Evolutionary conservation across 1,140 invertebrate species (phyloP), one percentile per base, ranked within the genome.

Genomic region (Drosophila eugracilis): DNA sequence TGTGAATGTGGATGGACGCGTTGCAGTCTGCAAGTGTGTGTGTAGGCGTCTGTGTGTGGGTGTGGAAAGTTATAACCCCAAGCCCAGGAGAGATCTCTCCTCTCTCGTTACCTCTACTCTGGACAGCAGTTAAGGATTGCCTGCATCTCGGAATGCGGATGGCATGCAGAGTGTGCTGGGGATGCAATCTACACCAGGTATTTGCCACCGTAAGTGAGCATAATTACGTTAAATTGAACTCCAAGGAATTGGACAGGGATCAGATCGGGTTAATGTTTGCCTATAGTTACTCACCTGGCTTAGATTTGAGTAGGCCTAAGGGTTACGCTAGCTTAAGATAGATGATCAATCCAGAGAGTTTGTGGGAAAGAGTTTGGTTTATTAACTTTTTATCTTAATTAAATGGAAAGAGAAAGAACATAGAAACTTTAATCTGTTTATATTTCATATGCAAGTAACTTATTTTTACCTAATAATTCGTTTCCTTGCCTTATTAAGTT

Each of bases 161-260:
- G 39, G 59, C 14, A 63, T 62, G 28, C 28, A 22, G 19, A 28
- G 39, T 7, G 10, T 22, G 37, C 28, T n/a, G 30, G 30, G 30
- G 19, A 4, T n/a, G 26, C 14, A 62, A 37, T 41, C 37, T 34
- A 45, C 44, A 28, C 28, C 28, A 42, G 44, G 26, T 26, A 67
- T 67, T 44, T 42, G 60, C 62, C 45, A 53, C 37, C 59, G 36
- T 52, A 52, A 42, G 59, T 42, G 63, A 67, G 45, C 59, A 67
- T 67, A 67, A 67, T 67, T 63, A 63, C 42, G 34, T 26, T n/a
- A 37, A 47, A 47, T 62, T 62, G 60, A 47, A 47, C n/a, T 42
- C 24, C 4, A 22, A 22, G 26, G 26, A 21, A 17, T 41, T 19
- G 5, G 22, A 32, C 24, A 28, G 30, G 22, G 17, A 36, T 60